A percentile compares a stretch with the other conserved stretches of the same genome.
These are phyloP conservation scores for Helleia helle DNA, from an alignment of 2,888 invertebrate species.

Conservation along the genomic window DNA sequence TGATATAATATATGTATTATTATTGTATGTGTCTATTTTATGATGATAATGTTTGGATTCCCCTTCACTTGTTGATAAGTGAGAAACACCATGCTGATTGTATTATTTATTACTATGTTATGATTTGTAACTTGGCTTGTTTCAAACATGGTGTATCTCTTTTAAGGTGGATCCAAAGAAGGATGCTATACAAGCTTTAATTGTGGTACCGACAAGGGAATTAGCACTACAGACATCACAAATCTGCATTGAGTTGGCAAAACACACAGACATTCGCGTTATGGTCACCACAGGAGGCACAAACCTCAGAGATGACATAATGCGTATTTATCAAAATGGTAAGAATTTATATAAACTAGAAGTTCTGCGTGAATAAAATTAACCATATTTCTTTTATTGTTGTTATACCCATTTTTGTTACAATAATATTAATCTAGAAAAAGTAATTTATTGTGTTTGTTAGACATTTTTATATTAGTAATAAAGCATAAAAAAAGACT, in stretches of 20 bases:
- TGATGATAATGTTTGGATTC: slow-evolving; percentile 69
- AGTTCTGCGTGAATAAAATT: too few species aligned
- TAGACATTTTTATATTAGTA: too few species aligned
- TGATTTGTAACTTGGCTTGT: neutral
- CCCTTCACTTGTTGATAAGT: slow-evolving; percentile 68
- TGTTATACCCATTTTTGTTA: too few species aligned
- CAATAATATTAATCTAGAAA: too few species aligned
- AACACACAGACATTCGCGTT: slow-evolving; percentile 96
- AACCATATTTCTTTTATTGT: too few species aligned
- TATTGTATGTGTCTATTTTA: too few species aligned
- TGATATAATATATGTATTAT: too few species aligned
- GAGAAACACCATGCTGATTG: slow-evolving; percentile 43
- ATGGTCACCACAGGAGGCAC: slow-evolving; percentile 99
- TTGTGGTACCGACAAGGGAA: slow-evolving; percentile 99
- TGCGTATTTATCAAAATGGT: slow-evolving; percentile 99
- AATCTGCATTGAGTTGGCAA: slow-evolving; percentile 98
- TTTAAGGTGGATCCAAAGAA: slow-evolving; percentile 84
- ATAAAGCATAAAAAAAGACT: too few species aligned
- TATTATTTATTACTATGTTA: neutral
- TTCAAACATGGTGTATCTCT: slow-evolving; percentile 15
- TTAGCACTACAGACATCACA: slow-evolving; percentile 99
- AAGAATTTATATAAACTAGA: too few species aligned
- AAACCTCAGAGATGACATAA: slow-evolving; percentile 97
- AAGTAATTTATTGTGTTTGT: too few species aligned
- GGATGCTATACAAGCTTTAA: slow-evolving; percentile 97